phyloP scores from a whole-genome alignment of 1,140 invertebrate species.

The Hyposmocoma kahamanoa region DNA sequence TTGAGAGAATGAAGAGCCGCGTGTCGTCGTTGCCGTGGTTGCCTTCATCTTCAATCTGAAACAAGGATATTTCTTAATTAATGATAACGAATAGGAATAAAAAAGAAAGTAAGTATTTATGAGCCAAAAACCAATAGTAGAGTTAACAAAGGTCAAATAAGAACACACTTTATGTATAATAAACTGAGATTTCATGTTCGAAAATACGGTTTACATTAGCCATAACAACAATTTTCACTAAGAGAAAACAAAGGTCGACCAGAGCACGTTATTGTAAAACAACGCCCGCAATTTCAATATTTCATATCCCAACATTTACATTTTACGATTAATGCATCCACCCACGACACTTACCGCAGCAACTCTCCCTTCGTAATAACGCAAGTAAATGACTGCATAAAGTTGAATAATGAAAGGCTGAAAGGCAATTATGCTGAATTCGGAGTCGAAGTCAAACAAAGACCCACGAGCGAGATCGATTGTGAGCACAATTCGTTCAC shows the following conservation, averaged over 20 bases:
- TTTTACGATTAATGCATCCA: constrained; percentile 70
- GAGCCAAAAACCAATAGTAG: too few species aligned
- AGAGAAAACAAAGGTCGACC: constrained; percentile 26
- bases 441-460: constrained; percentile 70
- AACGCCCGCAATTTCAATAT: constrained; percentile 57
- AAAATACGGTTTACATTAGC: too few species aligned
- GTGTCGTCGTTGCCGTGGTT: constrained; percentile 98
- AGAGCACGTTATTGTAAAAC: constrained; percentile 30
- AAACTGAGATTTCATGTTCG: too few species aligned
- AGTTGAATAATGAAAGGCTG: constrained; percentile 71
- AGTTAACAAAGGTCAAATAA: too few species aligned
- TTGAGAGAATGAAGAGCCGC: constrained; percentile 92
- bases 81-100: too few species aligned
- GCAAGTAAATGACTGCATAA: constrained; percentile 71
- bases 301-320: constrained; percentile 64
- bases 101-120: too few species aligned
- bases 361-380: constrained; percentile 65
- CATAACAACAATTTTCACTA: constrained; percentile 3
- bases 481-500: constrained; percentile 65
- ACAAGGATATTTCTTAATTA: constrained; percentile 53
- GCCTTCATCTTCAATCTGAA: constrained; percentile 97
- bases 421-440: constrained; percentile 73
- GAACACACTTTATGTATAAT: too few species aligned
- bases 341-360: constrained; percentile 59
- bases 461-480: constrained; percentile 62